Conservation (phyloP, 2,797 vertebrate genomes). For the Sebastiscus albofasciatus region DNA sequence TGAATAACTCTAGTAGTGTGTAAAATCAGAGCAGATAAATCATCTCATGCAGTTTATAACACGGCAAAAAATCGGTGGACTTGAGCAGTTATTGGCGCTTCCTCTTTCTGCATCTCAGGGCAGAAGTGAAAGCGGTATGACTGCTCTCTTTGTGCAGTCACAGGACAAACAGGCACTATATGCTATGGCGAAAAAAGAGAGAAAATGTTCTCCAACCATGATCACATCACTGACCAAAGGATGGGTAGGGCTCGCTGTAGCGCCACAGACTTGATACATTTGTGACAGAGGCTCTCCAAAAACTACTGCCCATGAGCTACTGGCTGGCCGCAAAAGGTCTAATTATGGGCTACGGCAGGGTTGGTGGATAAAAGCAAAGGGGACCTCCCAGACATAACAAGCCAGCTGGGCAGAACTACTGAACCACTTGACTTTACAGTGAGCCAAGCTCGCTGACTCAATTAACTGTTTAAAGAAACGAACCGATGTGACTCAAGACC, state of each 20-base stretch:
- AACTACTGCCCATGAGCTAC: conserved; percentile 58
- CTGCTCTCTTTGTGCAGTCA: conserved; percentile 72
- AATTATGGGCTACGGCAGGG: conserved; percentile 73
- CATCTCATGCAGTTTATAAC: neutral
- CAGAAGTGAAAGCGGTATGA: conserved; percentile 82
- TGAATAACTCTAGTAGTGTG: neutral
- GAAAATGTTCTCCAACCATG: conserved; percentile 30
- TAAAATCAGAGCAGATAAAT: conserved; percentile 5
- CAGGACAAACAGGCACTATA: conserved; percentile 58
- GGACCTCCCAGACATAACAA: conserved; percentile 76
- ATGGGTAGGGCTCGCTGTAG: conserved; percentile 52
- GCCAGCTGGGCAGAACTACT: conserved; percentile 64
- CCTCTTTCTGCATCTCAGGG: conserved; percentile 68
- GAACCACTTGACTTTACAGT: conserved; percentile 66
- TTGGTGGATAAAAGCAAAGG: conserved; percentile 64
- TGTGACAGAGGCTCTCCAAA: conserved; percentile 43
- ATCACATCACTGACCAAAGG: conserved; percentile 66
- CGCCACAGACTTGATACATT: conserved; percentile 41
- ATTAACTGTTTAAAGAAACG: conserved; percentile 67
- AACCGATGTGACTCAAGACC: conserved; percentile 60
- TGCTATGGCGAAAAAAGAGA: conserved; percentile 23
- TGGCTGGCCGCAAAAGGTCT: conserved; percentile 63
- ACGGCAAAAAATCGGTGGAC: neutral
- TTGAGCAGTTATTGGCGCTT: conserved; percentile 53
- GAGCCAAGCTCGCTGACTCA: conserved; percentile 62